Base-by-base conservation (phyloP, 2,113 vertebrate genomes). In the Hiodon tergisus region DNA sequence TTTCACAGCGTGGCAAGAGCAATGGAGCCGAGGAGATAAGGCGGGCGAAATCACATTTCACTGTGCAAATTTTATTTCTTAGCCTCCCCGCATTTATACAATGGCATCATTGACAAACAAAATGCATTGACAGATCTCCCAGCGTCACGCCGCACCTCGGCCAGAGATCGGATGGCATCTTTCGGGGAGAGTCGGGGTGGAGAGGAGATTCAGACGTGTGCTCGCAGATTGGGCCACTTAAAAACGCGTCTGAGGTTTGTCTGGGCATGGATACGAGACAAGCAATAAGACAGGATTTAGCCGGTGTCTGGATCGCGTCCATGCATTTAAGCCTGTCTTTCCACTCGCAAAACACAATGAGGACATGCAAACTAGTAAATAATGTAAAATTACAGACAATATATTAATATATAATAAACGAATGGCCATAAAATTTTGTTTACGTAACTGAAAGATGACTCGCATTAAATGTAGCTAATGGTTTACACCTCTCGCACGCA, bases 1-100 rank as follows among this genome's bases (percentile, higher is more conserved):
- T 95, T 95, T 95, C 93, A 96, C 88, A 94, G 92, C 61, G 73
- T 87, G 91, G 91, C 90, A 89, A 88, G 90, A 92, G 88, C 88
- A 90, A 90, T 74, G 83, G 85, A 84, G 86, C 88, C 89, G 88
- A 86, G 86, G 85, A 90, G 88, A 92, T 93, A 88, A 93, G 88
- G 89, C 88, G 89, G 87, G 90, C 88, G 88, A 92, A 94, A 93
- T 93, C 82, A 88, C 88, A 92, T 92, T 91, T 91, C 90, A 88
- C 86, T 88, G 85, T 88, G 88, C 4, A 86, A 91, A 93, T 90
- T 92, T 89, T 90, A 91, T 90, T 92, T 89, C 88, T 93, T 85
- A 88, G 82, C 81, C 79, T 89, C 83, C 89, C 88, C 90, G 88
- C 91, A 91, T 91, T 93, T 90, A 91, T 88, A 92, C 86, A 90